Conservation (phyloP, 2,888 invertebrate species). For the Stictocephala bisonia region DNA sequence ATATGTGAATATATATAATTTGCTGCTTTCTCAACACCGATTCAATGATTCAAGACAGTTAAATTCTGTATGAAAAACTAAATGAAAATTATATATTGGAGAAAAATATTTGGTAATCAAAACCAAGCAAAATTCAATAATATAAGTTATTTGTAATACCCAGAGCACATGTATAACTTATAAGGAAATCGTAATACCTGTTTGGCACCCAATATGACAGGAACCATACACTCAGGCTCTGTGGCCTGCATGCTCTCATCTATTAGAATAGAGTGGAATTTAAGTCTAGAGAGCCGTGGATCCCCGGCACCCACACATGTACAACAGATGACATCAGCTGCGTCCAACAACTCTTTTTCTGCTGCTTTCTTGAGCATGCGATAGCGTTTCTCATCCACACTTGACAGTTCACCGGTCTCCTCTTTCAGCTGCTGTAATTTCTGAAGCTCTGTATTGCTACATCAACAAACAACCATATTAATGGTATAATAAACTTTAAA, state of each 20-base stretch:
- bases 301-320: conserved; percentile 99
- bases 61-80: no score
- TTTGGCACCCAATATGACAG: conserved; percentile 96
- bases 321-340: conserved; percentile 98
- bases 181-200: no score
- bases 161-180: neutral
- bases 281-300: conserved; percentile 89
- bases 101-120: no score
- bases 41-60: no score
- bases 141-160: neutral
- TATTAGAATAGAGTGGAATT: conserved; percentile 96
- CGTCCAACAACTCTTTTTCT: conserved; percentile 90
- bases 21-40: no score
- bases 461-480: conserved; percentile 22
- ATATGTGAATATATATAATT: no score
- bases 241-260: conserved; percentile 99
- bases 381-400: conserved; percentile 95
- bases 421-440: conserved; percentile 97
- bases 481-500: neutral
- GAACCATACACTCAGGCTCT: conserved; percentile 98
- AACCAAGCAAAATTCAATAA: no score
- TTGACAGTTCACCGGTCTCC: conserved; percentile 97
- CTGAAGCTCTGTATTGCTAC: conserved; percentile 83
- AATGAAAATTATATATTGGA: no score
- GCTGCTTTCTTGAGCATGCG: conserved; percentile 89